phyloP scores from a whole-genome alignment of 2,113 vertebrate species.

The Pimephales promelas region DNA sequence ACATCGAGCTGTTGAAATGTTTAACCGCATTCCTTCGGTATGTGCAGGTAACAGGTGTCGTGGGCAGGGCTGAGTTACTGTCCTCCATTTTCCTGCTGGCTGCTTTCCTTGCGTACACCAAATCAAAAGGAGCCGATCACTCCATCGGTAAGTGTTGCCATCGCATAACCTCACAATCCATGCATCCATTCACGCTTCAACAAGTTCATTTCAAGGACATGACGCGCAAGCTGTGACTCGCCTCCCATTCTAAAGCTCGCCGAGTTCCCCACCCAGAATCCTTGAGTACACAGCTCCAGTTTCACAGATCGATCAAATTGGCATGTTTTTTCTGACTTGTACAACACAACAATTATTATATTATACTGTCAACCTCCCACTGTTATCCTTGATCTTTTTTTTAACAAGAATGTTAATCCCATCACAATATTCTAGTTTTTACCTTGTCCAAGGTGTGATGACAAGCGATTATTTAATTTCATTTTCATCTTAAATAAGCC shows the following conservation, averaged over 20 bases:
- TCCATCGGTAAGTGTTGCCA: constrained; percentile 84
- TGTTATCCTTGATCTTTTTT: neutral
- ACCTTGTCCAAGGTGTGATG: neutral
- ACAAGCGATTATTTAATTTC: neutral
- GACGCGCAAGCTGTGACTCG: constrained; percentile 21
- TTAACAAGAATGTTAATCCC: neutral
- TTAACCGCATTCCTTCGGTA: neutral
- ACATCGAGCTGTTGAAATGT: neutral
- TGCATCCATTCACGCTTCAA: neutral
- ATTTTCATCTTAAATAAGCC: neutral
- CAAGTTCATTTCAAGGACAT: constrained; percentile 20
- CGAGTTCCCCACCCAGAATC: constrained; percentile 20
- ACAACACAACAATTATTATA: neutral
- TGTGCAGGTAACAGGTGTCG: constrained; percentile 92
- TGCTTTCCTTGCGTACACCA: constrained; percentile 94
- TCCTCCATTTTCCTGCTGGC: constrained; percentile 96
- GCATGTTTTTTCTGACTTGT: constrained; percentile 38
- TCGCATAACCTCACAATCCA: neutral
- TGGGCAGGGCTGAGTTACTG: constrained; percentile 95
- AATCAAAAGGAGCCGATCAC: constrained; percentile 88
- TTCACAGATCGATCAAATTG: constrained; percentile 29
- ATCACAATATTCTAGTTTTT: neutral
- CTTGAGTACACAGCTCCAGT: constrained; percentile 31
- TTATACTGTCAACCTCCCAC: neutral
- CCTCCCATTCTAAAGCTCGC: neutral